Percentiles rank a stretch among this genome's conserved stretches.
Evolutionary conservation across 2,113 vertebrate genomes (phyloP).

Genomic region (Bostrychus sinensis): DNA sequence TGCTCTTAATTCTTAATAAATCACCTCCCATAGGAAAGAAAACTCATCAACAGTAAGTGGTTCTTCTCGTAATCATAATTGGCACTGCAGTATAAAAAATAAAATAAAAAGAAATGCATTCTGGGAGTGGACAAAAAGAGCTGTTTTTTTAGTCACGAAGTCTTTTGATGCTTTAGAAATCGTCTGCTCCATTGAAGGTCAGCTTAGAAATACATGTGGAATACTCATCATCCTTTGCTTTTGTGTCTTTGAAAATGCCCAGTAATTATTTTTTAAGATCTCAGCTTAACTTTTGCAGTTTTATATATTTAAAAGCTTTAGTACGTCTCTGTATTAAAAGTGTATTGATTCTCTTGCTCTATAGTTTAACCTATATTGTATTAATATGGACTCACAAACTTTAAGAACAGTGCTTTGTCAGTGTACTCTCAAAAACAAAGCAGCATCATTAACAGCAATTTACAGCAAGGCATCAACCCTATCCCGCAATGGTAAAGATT

Average conservation of each 20-base stretch:
- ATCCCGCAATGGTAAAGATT: neutral
- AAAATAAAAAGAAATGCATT: neutral
- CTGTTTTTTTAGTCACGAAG: neutral
- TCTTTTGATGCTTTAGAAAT: neutral
- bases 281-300: neutral
- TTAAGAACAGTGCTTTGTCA: too few species aligned
- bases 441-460: too few species aligned
- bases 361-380: too few species aligned
- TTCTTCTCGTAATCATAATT: slow-evolving; percentile 21
- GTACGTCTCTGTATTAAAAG: too few species aligned
- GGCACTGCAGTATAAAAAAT: slow-evolving; percentile 12
- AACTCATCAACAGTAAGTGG: slow-evolving; percentile 28
- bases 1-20: slow-evolving; percentile 23
- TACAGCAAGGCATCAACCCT: neutral
- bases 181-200: neutral
- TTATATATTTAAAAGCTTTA: too few species aligned
- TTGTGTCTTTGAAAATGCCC: neutral
- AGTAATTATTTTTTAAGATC: neutral
- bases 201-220: neutral
- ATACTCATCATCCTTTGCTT: neutral
- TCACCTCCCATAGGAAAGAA: slow-evolving; percentile 11
- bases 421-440: too few species aligned
- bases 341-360: too few species aligned
- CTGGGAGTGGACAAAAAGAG: neutral
- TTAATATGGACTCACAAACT: too few species aligned